Evolutionary conservation across 2,113 vertebrate species (phyloP).

Genomic region (Morone saxatilis): DNA sequence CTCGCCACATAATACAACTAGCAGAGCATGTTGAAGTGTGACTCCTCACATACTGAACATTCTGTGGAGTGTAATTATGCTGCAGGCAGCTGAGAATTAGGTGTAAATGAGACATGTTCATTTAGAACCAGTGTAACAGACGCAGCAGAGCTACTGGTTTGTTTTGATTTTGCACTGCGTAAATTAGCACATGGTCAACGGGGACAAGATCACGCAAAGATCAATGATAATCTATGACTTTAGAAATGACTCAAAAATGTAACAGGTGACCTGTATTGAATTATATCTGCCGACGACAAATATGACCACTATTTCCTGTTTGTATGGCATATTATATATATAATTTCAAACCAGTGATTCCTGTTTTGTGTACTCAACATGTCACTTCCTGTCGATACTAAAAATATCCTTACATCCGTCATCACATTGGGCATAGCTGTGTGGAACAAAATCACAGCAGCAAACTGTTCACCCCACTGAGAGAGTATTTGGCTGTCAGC

Average conservation of each 20-base stretch:
- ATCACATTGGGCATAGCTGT: background rate
- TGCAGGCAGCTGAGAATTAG: too few species aligned
- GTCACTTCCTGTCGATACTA: background rate
- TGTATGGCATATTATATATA: too few species aligned
- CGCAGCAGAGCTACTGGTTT: background rate
- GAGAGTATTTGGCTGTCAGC: slow-evolving; percentile 14
- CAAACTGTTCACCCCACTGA: background rate
- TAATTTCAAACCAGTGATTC: slow-evolving; percentile 1
- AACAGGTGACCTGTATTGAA: background rate
- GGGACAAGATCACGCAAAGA: background rate
- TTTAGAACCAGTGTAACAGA: slow-evolving; percentile 26
- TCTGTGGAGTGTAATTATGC: too few species aligned
- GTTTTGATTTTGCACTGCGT: background rate
- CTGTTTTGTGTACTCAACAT: background rate
- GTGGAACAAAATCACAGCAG: background rate
- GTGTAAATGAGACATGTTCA: background rate
- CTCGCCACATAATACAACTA: too few species aligned
- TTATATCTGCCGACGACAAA: background rate
- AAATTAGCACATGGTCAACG: background rate
- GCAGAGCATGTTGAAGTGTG: too few species aligned
- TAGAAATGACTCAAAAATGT: background rate
- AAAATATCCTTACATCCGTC: background rate
- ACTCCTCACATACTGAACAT: too few species aligned
- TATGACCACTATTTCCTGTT: background rate
- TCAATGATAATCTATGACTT: background rate